Evolutionary conservation across 2,888 invertebrate genomes (phyloP).

Genomic region (Cephus nigrinus): DNA sequence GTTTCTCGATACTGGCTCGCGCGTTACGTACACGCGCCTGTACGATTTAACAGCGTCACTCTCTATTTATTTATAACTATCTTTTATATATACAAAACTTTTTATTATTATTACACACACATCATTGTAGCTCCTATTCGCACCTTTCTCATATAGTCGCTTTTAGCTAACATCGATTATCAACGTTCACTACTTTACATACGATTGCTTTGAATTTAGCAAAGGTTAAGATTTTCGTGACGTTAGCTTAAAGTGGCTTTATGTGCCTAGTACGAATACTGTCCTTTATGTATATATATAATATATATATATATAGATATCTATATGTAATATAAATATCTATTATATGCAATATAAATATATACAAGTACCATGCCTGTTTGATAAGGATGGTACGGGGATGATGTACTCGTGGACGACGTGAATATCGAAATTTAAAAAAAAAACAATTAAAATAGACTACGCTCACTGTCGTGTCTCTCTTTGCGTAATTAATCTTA

Average conservation of each 20-base stretch:
- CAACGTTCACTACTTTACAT: too few species aligned
- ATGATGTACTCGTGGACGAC: background rate
- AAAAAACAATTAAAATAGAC: constrained; percentile 31
- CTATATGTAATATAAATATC: too few species aligned
- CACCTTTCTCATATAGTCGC: background rate
- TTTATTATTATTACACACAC: background rate
- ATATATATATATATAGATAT: background rate
- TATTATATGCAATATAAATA: too few species aligned
- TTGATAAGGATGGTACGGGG: background rate
- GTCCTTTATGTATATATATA: background rate
- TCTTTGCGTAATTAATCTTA: constrained; percentile 59
- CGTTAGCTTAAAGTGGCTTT: background rate
- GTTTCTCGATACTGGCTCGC: background rate
- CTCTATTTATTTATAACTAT: background rate
- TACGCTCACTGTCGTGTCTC: constrained; percentile 57
- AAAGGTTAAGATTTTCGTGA: background rate
- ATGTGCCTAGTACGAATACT: background rate
- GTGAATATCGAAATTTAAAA: background rate
- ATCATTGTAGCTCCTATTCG: background rate
- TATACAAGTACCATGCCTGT: background rate
- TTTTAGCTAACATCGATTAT: background rate
- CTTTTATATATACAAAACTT: background rate
- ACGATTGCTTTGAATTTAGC: background rate
- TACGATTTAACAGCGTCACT: background rate
- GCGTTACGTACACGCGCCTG: background rate